Conservation (phyloP, 2,797 vertebrate species). For the Squalus acanthias region DNA sequence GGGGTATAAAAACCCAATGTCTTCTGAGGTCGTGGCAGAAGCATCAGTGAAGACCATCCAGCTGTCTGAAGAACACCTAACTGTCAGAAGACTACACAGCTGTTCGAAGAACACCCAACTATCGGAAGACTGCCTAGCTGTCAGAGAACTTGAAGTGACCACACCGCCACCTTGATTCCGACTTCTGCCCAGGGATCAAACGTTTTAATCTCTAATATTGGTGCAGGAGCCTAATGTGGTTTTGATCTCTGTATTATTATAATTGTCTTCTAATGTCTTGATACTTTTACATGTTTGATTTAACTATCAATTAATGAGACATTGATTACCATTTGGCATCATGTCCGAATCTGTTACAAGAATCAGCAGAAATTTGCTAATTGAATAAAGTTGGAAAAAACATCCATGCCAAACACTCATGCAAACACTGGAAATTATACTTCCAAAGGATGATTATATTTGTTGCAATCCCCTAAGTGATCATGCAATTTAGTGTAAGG, state of each 20-base stretch:
- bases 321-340: not conserved
- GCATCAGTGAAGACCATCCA: not conserved
- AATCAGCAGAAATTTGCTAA: not conserved
- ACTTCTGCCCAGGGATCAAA: not conserved
- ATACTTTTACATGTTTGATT: not conserved
- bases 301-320: not conserved
- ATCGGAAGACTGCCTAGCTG: not conserved
- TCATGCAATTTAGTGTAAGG: not conserved
- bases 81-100: not conserved
- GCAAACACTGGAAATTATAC: not conserved
- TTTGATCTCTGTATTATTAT: not conserved
- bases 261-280: not conserved
- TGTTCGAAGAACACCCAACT: not conserved
- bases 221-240: not conserved
- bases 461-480: not conserved
- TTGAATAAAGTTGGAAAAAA: not conserved
- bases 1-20: not conserved
- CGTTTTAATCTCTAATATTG: not conserved
- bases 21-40: not conserved
- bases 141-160: not conserved
- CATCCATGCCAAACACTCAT: not conserved
- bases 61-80: not conserved
- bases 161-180: too few species aligned
- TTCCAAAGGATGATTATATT: not conserved
- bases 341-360: not conserved